Evolutionary conservation across 2,113 vertebrate genomes (phyloP).

Genomic region (Chamaetylas fuelleborni): DNA sequence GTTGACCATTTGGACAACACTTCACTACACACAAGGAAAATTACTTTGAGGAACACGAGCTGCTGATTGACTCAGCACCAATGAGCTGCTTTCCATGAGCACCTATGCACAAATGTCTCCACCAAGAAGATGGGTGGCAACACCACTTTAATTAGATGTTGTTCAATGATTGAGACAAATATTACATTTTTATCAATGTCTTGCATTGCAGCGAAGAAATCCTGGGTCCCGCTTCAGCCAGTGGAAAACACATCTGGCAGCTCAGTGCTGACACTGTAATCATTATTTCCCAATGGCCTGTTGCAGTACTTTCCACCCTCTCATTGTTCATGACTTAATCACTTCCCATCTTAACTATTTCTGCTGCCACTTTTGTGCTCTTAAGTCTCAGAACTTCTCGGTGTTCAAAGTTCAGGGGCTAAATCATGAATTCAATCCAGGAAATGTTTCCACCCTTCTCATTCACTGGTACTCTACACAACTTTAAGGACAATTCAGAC

Average conservation of each 20-base stretch:
- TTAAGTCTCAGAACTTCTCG: background rate
- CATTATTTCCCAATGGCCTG: conserved; percentile 11
- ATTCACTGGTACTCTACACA: background rate
- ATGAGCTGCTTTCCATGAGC: background rate
- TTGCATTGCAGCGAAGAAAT: background rate
- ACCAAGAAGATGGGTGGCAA: background rate
- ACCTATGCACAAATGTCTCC: background rate
- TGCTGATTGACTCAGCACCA: background rate
- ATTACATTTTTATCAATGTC: background rate
- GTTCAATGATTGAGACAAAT: background rate
- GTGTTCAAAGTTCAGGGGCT: conserved; percentile 15
- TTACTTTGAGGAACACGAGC: background rate
- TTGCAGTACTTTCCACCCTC: conserved; percentile 32
- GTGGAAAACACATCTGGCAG: background rate
- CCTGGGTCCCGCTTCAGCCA: background rate
- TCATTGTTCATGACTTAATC: conserved; percentile 30
- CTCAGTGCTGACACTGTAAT: background rate
- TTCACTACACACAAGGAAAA: background rate
- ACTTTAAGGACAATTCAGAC: background rate
- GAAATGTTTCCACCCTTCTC: conserved; percentile 41
- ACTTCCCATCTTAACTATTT: conserved; percentile 27
- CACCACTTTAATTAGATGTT: background rate
- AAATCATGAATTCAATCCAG: background rate
- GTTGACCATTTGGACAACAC: background rate
- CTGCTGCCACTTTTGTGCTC: conserved; percentile 7